Evolutionary conservation across 2,888 invertebrate genomes (phyloP), one percentile per base, ranked within the genome.

Genomic region (Muschampia plurimacula): DNA sequence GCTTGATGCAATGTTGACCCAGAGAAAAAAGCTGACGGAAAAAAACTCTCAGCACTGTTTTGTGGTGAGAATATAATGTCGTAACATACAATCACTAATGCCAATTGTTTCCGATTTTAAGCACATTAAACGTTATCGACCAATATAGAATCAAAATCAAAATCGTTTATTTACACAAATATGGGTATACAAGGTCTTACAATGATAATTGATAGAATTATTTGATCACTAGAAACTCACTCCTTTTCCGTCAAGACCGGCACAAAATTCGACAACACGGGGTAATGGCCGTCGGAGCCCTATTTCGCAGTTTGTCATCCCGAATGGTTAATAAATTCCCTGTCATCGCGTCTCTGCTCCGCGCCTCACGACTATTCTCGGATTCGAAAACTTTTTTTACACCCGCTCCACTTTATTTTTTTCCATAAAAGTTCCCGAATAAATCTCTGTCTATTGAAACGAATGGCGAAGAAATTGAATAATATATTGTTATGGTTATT

Each of bases 271-370:
- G 77, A 77, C 74, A 75, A 79, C 79, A 28, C 62, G 46, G 84
- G 76, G 87, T 87, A 86, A 55, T 5, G 49, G 10, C 70, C 4
- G 9, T 74, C 73, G 60, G 77, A 79, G 44, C 86, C 83, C 86
- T 81, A 83, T 85, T 84, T 82, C 86, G 89, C 91, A 89, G 89
- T 93, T 89, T 87, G 86, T 93, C 93, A 92, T 89, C 82, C 84
- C 79, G 88, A 91, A 90, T 89, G 92, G 91, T 87, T 92, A 87
- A 93, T 93, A 93, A 93, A 93, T 93, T 89, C 88, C 83, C 90
- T 89, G 93, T 93, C 93, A 90, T 87, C 91, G 88, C 86, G 77
- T 79, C 83, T 82, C 83, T 15, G 62, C 80, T 76, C 85, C 83
- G 80, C 82, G 80, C 84, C 80, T 84, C 70, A n/a, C 76, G 80